Conservation (phyloP, 2,113 vertebrate species). For the Hypanus sabinus region DNA sequence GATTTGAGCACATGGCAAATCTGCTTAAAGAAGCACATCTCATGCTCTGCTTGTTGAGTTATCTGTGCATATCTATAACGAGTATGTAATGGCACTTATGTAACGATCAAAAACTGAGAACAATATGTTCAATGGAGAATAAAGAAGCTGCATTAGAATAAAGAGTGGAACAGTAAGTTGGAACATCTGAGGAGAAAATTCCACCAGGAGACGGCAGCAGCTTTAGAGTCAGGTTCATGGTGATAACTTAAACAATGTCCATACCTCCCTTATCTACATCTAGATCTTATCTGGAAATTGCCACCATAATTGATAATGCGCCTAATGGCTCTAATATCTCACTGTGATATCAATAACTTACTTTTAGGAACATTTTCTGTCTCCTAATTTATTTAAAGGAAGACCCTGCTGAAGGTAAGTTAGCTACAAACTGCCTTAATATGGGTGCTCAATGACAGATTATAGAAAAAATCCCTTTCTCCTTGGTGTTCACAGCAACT, state of each 20-base stretch:
- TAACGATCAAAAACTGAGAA: not conserved
- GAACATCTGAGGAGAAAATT: no score
- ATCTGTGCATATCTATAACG: not conserved
- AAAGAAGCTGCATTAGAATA: no score
- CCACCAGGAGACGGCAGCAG: no score
- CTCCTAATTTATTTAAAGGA: not conserved
- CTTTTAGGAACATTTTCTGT: not conserved
- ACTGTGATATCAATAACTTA: not conserved
- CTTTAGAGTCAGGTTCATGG: no score
- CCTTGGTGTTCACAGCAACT: not conserved
- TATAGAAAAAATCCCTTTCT: not conserved
- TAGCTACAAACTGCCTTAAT: not conserved
- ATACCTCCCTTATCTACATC: no score
- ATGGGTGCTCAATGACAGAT: not conserved
- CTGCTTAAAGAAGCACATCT: not conserved
- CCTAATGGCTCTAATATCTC: not conserved
- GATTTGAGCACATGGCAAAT: not conserved
- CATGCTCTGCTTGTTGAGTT: not conserved
- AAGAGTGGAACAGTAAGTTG: no score
- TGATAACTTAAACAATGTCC: no score
- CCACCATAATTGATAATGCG: not conserved
- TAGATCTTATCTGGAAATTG: not conserved
- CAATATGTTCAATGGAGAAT: no score
- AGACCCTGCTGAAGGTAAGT: not conserved
- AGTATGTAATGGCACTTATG: not conserved